phyloP scores from a whole-genome alignment of 1,140 invertebrate species.

The Dendroctonus ponderosae region DNA sequence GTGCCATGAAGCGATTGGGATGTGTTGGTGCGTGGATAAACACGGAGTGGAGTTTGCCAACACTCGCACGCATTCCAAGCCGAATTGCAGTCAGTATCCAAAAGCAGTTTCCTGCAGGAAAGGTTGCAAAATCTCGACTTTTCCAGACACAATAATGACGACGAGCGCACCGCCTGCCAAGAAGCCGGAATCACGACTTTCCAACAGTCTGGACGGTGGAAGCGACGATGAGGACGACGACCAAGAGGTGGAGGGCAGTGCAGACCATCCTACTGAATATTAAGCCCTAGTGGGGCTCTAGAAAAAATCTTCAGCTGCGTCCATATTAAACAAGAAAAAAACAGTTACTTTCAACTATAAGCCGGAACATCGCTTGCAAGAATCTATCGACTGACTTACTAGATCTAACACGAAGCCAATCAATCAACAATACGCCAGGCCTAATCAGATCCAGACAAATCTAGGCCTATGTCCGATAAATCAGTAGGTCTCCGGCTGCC shows the following conservation, averaged over 20 bases:
- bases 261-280: slow-evolving; percentile 75
- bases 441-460: too few relatives aligned
- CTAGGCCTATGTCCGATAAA: too few relatives aligned
- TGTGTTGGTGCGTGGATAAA: slow-evolving; percentile 92
- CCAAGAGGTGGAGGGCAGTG: slow-evolving; percentile 72
- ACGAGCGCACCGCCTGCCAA: slow-evolving; percentile 49
- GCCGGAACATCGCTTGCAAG: too few relatives aligned
- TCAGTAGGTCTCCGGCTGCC: too few relatives aligned
- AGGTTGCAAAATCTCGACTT: neutral
- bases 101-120: neutral
- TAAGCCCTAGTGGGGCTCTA: slow-evolving; percentile 48
- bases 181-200: slow-evolving; percentile 18
- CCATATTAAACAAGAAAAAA: too few relatives aligned
- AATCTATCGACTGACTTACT: too few relatives aligned
- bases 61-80: slow-evolving; percentile 78
- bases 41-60: slow-evolving; percentile 86
- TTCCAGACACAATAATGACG: slow-evolving; percentile 61
- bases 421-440: too few relatives aligned
- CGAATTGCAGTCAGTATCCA: slow-evolving; percentile 63
- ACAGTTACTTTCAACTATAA: too few relatives aligned
- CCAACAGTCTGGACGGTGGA: slow-evolving; percentile 45
- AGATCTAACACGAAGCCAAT: too few relatives aligned
- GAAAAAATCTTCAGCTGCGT: neutral
- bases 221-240: slow-evolving; percentile 66
- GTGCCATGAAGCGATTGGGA: slow-evolving; percentile 77